Base-by-base conservation (phyloP, 2,113 vertebrate genomes). In the Clarias gariepinus region DNA sequence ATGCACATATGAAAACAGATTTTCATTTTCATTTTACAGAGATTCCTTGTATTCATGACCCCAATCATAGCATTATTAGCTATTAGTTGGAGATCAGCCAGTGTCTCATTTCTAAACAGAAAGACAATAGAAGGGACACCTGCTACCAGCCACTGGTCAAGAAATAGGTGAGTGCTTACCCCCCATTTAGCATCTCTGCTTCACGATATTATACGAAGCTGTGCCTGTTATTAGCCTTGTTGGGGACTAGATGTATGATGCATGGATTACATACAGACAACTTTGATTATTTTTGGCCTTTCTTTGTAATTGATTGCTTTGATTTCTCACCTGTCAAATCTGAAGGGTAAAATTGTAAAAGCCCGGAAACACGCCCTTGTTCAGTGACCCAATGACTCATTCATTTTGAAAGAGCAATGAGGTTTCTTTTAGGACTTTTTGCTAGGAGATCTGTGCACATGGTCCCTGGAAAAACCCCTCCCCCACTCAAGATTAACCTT, bases 41-140 rank as follows among this genome's bases (percentile, higher is more conserved):
- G 28, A 63, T 41, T 74, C 76, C 74, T 55, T 57, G 84, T 84
- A 89, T 89, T 87, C 85, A 89, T 89, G 88, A 84, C 58, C 66
- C 25, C 58, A 74, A 80, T 69, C 55, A 64, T 30, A n/a, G 36
- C 81, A 84, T 84, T 89, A 81, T 86, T 86, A 74, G 81, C 64
- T 79, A 58, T 85, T 82, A 78, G 60, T 1, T 79, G 33, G 73
- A 82, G 86, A 41, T 30, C 66, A 79, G 36, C 66, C 16, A 82
- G 21, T 28, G 82, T 84, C 77, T 85, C 60, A 77, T 69, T 87
- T 36, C 64, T 73, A 69, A 82, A 80, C 81, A 88, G 86, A 83
- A 84, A 15, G 52, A 87, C 81, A 89, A 86, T 87, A 64, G 81
- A 66, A 41, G 13, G 47, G 60, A 89, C 85, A 89, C 78, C 88